Evolutionary conservation across 2,797 vertebrate species (phyloP).

Genomic region (Lagodon rhomboides): DNA sequence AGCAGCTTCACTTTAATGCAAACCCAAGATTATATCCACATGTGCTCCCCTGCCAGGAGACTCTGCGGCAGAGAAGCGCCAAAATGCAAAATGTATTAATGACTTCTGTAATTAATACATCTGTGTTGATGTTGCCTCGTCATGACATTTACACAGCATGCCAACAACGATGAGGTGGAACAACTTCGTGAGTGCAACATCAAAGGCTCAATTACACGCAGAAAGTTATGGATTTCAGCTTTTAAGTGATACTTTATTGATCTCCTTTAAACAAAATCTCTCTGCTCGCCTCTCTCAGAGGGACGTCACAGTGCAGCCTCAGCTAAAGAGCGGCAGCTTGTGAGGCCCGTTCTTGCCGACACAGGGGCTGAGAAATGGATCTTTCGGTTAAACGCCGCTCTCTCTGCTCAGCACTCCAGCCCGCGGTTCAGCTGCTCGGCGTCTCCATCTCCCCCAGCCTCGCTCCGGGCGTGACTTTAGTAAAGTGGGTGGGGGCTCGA

Average conservation of each 20-base stretch:
- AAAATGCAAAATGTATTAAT: slow-evolving; percentile 45
- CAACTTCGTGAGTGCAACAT: slow-evolving; percentile 15
- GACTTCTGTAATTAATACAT: slow-evolving; percentile 47
- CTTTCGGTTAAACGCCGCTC: slow-evolving; percentile 32
- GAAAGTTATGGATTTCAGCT: slow-evolving; percentile 42
- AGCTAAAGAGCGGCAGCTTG: slow-evolving; percentile 46
- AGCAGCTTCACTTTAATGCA: background rate
- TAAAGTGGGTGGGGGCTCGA: slow-evolving; percentile 23
- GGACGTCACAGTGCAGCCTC: slow-evolving; percentile 39
- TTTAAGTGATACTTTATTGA: slow-evolving; percentile 55
- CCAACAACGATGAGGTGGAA: slow-evolving; percentile 20
- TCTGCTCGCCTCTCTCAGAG: slow-evolving; percentile 7
- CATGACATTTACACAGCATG: slow-evolving; percentile 45
- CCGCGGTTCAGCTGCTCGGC: slow-evolving; percentile 8
- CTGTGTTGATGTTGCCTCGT: slow-evolving; percentile 23
- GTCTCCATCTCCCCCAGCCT: slow-evolving; percentile 33
- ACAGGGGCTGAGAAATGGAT: slow-evolving; percentile 45
- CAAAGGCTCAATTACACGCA: slow-evolving; percentile 27
- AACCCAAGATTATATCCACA: slow-evolving; percentile 1
- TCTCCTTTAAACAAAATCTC: slow-evolving; percentile 31
- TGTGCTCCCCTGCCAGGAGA: slow-evolving; percentile 5
- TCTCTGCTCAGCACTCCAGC: slow-evolving; percentile 25
- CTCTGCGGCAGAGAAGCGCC: slow-evolving; percentile 28
- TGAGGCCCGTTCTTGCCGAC: slow-evolving; percentile 23
- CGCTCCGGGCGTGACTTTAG: slow-evolving; percentile 18